Evolutionary conservation across 2,113 vertebrate genomes (phyloP).

Genomic region (Taurulus bubalis): DNA sequence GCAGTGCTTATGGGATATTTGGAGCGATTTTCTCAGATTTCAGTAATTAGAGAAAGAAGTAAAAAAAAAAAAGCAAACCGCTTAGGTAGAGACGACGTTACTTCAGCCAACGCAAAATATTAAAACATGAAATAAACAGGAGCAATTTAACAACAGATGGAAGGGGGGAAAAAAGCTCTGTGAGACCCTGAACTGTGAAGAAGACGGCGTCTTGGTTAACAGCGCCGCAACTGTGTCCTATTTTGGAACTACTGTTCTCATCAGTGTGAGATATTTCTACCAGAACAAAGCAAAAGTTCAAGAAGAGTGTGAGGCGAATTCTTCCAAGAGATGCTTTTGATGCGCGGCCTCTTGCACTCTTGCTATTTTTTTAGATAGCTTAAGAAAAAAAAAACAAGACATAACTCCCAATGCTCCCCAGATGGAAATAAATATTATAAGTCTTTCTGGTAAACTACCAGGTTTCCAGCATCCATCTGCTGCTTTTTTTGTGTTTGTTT

Average conservation of each 20-base stretch:
- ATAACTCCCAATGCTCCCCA: conserved; percentile 25
- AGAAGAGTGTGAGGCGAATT: conserved; percentile 50
- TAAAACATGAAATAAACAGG: conserved; percentile 29
- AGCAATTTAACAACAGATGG: conserved; percentile 21
- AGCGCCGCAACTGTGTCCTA: conserved; percentile 27
- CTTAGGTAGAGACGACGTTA: conserved; percentile 12
- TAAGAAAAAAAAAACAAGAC: conserved; percentile 33
- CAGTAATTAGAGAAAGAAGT: conserved; percentile 5
- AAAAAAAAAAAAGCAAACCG: not conserved
- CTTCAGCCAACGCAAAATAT: conserved; percentile 29
- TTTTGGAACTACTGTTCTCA: conserved; percentile 41
- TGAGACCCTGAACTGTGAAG: conserved; percentile 25
- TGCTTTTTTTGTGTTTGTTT: not conserved
- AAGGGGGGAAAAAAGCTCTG: not conserved
- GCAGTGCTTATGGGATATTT: conserved; percentile 31
- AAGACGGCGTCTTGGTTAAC: conserved; percentile 33
- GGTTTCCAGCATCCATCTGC: conserved; percentile 13
- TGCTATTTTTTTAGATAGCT: conserved; percentile 31
- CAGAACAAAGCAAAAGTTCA: conserved; percentile 64
- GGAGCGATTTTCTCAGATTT: conserved; percentile 31
- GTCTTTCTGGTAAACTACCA: conserved; percentile 7
- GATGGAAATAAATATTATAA: conserved; percentile 34
- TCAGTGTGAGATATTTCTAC: conserved; percentile 52
- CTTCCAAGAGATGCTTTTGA: conserved; percentile 47
- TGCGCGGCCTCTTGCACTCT: conserved; percentile 25